Base-by-base conservation (phyloP, 2,888 invertebrate genomes). In the Patella depressa region DNA sequence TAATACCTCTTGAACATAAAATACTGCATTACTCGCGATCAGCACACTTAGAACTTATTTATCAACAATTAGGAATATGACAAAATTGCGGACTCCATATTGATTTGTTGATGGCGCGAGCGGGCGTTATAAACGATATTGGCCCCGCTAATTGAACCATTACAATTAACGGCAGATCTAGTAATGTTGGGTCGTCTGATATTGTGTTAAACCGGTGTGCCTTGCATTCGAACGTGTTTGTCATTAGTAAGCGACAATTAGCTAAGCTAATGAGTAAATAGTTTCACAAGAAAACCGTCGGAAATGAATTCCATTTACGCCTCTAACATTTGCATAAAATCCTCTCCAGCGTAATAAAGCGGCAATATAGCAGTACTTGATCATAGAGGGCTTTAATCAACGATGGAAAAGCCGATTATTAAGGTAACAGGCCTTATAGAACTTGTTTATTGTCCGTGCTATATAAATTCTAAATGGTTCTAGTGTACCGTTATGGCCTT, bases 261-360 rank as follows among this genome's bases (percentile, higher is more conserved):
- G 79, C 53, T 65, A 55, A 71, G 73, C 76, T 76, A 79, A 79
- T 79, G 72, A 76, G 75, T 74, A 76, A 79, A 79, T 76, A 76
- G 76, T 76, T 76, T 79, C 72, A 74, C 74, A 71, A 71, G 76
- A 79, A 65, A 76, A 71, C 76, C 74, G 74, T 72, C 73, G 76
- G 79, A 79, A 79, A 78, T 78, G 78, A 78, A 78, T 71, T 69
- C 78, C 78, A 76, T 78, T 78, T 78, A 78, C 71, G 78, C 59
- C 57, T 69, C 75, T 19, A 73, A 71, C 75, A 78, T 78, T 78
- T 78, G 78, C 78, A 78, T 78, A 78, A 78, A 76, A 76, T 75
- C 76, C 78, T 78, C 78, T 78, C 78, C 71, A 76, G 53, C 17
- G 78, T 78, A 78, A 78, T 78, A 78, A 78, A 78, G 75, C 76